Base-by-base conservation (phyloP, 2,797 vertebrate genomes). In the Labeo calbasu region DNA sequence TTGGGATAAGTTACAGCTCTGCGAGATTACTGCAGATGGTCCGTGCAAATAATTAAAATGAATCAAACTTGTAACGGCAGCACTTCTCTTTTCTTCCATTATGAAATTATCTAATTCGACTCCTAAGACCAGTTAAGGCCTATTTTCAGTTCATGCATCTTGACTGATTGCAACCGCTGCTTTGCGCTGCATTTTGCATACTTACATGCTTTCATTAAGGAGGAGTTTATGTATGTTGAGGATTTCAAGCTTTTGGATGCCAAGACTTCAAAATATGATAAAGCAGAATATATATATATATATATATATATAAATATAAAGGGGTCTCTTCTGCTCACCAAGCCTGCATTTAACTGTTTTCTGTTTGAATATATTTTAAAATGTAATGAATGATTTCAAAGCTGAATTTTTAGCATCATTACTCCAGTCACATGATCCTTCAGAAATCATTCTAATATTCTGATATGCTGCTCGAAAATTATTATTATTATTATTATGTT, bases 1-100 rank as follows among this genome's bases (percentile, higher is more conserved):
- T 70, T 84, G 75, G 73, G 82, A 77, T 77, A 70, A 76, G 32
- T 21, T 80, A 55, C 70, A 77, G 65, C 77, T 69, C 82, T 46
- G 40, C 57, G 65, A 70, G 82, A 84, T 84, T 77, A 77, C 65
- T 36, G 65, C 82, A 84, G 73, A 84, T 78, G 82, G 63, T 84
- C 73, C 19, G 14, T 68, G 55, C 65, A 77, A 77, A 84, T 50
- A 84, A 77, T 77, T 69, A 11, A 77, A 69, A 83, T 83, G 63
- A 77, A 69, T 69, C 65, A 83, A 83, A 83, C 81, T 77, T 57
- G 61, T 83, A 77, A 77, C 81, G 23, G 63, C 72, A 46, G 65
- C 19, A 12, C 36, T 57, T 40, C 46, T 17, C 21, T 15, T 55
- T 84, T 53, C 40, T 76, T 76, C 23, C 25, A 69, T 77, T 57